These are phyloP conservation scores for Yponomeuta malinellus DNA, from an alignment of 2,888 invertebrate genomes.

Conservation along the genomic window DNA sequence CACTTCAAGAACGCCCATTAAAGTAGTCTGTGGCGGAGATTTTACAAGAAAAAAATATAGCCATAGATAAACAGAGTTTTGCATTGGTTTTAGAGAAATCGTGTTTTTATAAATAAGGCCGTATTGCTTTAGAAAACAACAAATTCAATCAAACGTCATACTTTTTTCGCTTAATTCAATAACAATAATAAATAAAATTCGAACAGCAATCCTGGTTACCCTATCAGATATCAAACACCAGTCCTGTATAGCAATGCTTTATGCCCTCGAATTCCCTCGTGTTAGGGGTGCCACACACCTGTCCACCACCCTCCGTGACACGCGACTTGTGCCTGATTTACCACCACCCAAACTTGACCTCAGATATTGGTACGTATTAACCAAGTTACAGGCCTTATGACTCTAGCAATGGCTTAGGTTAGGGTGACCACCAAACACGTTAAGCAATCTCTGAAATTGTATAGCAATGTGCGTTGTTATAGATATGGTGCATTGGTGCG, in stretches of 20 bases:
- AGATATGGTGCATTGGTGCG: slow-evolving; percentile 41
- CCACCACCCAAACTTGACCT: slow-evolving; percentile 44
- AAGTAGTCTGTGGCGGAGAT: no score
- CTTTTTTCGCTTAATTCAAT: no score
- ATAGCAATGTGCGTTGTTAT: slow-evolving; percentile 58
- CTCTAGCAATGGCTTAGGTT: slow-evolving; percentile 30
- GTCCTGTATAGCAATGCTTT: slow-evolving; percentile 9
- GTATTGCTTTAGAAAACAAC: no score
- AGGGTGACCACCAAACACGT: slow-evolving; percentile 49
- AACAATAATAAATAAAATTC: no score
- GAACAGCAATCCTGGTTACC: background rate
- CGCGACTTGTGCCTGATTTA: slow-evolving; percentile 56
- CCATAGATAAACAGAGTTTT: no score
- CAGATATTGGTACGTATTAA: slow-evolving; percentile 17
- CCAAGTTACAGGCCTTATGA: slow-evolving; percentile 27
- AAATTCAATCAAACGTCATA: no score
- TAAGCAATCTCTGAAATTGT: slow-evolving; percentile 52
- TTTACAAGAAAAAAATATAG: no score
- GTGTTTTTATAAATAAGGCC: no score
- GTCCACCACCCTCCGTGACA: slow-evolving; percentile 67
- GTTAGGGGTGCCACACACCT: slow-evolving; percentile 70
- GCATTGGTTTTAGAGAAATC: no score
- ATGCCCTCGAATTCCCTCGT: slow-evolving; percentile 59
- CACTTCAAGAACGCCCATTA: no score
- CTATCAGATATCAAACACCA: background rate